Percentiles rank a stretch among this genome's conserved stretches.
These are phyloP conservation scores for Gambusia affinis DNA, from an alignment of 2,113 vertebrate species.

Conservation along the genomic window DNA sequence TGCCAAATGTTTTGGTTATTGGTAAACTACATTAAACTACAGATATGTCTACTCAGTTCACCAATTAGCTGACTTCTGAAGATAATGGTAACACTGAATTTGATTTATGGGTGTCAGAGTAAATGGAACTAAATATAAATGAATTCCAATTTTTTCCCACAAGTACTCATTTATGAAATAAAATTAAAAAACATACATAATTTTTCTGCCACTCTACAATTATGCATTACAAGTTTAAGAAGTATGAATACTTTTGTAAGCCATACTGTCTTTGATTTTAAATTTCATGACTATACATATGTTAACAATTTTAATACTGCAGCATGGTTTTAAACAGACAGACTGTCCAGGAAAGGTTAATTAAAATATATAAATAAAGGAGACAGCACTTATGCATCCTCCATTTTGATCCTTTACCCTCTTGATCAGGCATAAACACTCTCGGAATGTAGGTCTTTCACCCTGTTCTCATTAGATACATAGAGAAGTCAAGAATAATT, in stretches of 20 bases:
- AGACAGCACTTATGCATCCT: slow-evolving; percentile 1
- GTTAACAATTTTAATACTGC: background rate
- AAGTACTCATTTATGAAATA: background rate
- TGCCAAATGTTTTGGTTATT: background rate
- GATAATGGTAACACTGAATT: background rate
- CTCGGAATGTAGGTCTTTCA: slow-evolving; percentile 71
- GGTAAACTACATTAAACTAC: background rate
- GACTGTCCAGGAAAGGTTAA: background rate
- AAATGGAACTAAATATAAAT: background rate
- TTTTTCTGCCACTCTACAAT: background rate
- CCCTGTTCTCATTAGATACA: slow-evolving; percentile 60
- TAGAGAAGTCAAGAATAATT: slow-evolving; percentile 33
- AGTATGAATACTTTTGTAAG: no score
- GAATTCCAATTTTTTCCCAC: no score
- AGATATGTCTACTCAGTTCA: background rate
- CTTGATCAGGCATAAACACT: slow-evolving; percentile 67
- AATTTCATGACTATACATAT: background rate
- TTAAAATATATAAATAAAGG: background rate
- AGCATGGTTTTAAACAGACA: background rate
- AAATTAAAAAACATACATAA: background rate
- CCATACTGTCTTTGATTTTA: no score
- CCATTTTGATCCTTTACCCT: slow-evolving; percentile 14
- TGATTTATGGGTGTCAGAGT: background rate
- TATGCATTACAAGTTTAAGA: background rate
- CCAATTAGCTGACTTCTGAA: background rate